These are phyloP conservation scores for Epizoanthus stellaris DNA, from an alignment of 92 coral and sea anemone species.

Conservation along the genomic window DNA sequence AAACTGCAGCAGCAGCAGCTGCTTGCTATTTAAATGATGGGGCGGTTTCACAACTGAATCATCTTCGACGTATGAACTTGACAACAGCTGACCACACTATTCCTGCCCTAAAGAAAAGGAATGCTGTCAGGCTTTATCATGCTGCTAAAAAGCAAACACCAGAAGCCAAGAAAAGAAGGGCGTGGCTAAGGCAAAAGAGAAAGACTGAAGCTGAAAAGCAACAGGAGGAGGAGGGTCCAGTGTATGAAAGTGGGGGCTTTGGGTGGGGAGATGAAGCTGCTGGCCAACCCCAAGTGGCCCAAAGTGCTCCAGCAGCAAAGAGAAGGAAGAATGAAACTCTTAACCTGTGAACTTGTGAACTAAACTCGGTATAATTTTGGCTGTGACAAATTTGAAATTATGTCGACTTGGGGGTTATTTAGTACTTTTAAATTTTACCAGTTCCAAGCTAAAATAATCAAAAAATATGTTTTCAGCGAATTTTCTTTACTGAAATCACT, in stretches of 20 bases:
- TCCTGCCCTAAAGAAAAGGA: constrained; percentile 12
- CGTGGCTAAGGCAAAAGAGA: constrained; percentile 18
- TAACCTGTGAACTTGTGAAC: constrained; percentile 26
- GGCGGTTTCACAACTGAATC: constrained; percentile 1
- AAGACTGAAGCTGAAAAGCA: constrained; percentile 34
- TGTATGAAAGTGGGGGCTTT: constrained; percentile 35
- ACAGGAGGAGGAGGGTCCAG: constrained; percentile 16
- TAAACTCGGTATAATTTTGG: neutral
- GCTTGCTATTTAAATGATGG: constrained; percentile 17
- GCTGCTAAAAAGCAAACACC: constrained; percentile 29
- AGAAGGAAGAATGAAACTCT: constrained; percentile 24
- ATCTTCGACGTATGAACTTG: neutral
- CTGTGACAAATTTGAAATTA: neutral
- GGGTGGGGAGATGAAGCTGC: constrained; percentile 32
- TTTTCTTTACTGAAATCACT: constrained; percentile 11
- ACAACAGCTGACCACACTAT: constrained; percentile 19
- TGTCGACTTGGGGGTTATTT: constrained; percentile 2
- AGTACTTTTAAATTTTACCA: constrained; percentile 1
- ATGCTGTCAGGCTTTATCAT: constrained; percentile 16
- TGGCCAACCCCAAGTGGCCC: constrained; percentile 24
- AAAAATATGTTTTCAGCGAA: constrained; percentile 12
- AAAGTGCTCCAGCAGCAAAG: constrained; percentile 31
- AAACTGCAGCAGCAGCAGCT: constrained; percentile 24
- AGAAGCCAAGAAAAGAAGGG: constrained; percentile 32
- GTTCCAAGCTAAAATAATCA: constrained; percentile 7